Percentiles rank a stretch among this genome's conserved stretches.
phyloP scores from a whole-genome alignment of 2,888 invertebrate genomes.

The Capitulum mitella region DNA sequence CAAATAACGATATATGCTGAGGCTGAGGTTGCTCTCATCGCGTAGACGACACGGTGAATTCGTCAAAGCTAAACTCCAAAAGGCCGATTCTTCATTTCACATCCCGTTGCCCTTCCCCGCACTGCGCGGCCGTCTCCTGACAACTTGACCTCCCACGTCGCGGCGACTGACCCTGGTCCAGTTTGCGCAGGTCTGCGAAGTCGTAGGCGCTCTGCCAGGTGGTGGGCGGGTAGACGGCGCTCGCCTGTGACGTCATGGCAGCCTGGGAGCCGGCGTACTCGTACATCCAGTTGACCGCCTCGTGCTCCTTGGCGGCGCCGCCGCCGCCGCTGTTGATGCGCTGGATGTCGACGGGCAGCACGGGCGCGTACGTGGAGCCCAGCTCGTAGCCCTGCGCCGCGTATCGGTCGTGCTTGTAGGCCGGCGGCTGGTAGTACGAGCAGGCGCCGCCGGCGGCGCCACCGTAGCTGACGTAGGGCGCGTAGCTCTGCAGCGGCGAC shows the following conservation, averaged over 20 bases:
- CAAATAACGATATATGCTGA: no score
- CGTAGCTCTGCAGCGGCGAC: not conserved
- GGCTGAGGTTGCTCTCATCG: no score
- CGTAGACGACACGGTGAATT: no score
- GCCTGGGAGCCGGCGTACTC: not conserved
- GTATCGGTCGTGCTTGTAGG: not conserved
- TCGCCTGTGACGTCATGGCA: not conserved
- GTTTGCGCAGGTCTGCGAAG: not conserved
- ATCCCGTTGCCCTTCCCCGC: no score
- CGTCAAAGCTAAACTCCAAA: no score
- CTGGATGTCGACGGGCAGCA: conserved; percentile 12
- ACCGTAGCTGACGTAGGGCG: not conserved
- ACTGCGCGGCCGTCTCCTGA: no score
- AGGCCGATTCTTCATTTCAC: no score
- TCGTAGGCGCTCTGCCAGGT: not conserved
- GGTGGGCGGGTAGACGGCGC: not conserved
- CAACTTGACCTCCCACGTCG: no score
- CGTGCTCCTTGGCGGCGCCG: not conserved
- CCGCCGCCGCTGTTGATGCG: not conserved
- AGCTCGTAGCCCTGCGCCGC: not conserved
- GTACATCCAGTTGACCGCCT: not conserved
- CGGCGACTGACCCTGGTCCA: not conserved
- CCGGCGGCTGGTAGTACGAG: not conserved
- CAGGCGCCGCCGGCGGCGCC: conserved; percentile 1
- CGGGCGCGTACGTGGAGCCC: conserved; percentile 6